phyloP scores from a whole-genome alignment of 2,113 vertebrate genomes.

The Podiceps cristatus region DNA sequence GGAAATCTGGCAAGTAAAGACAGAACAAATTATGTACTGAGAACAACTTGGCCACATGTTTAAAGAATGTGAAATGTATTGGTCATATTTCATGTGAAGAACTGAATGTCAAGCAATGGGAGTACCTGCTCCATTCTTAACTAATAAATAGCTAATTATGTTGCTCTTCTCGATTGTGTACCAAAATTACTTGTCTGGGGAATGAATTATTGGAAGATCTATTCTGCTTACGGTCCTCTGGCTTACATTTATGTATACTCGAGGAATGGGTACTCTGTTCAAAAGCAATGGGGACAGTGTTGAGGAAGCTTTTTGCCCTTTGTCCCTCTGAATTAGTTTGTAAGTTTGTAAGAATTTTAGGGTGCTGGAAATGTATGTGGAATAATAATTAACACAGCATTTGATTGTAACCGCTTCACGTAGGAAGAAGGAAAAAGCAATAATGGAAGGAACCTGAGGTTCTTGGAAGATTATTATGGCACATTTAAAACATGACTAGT shows the following conservation, averaged over 20 bases:
- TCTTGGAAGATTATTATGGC: not conserved
- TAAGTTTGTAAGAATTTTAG: not conserved
- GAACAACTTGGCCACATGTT: not conserved
- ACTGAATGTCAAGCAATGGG: not conserved
- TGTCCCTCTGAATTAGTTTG: not conserved
- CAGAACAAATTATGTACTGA: not conserved
- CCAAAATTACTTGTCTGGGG: not conserved
- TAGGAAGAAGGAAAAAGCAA: not conserved
- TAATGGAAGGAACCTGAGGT: not conserved
- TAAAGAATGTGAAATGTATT: not conserved
- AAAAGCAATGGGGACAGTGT: not conserved
- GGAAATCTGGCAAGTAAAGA: not conserved
- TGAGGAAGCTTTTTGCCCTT: not conserved
- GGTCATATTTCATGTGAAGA: constrained; percentile 10
- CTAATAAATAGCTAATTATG: constrained; percentile 18
- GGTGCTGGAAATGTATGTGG: not conserved
- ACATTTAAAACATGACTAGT: not conserved
- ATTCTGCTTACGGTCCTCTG: not conserved
- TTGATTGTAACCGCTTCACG: not conserved
- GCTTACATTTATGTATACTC: not conserved
- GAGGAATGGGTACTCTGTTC: not conserved
- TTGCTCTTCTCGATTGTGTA: not conserved
- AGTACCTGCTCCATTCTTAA: not conserved
- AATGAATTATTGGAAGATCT: not conserved
- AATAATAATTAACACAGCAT: not conserved